Evolutionary conservation across 2,888 invertebrate species (phyloP).

Genomic region (Monoplex corrugatus): DNA sequence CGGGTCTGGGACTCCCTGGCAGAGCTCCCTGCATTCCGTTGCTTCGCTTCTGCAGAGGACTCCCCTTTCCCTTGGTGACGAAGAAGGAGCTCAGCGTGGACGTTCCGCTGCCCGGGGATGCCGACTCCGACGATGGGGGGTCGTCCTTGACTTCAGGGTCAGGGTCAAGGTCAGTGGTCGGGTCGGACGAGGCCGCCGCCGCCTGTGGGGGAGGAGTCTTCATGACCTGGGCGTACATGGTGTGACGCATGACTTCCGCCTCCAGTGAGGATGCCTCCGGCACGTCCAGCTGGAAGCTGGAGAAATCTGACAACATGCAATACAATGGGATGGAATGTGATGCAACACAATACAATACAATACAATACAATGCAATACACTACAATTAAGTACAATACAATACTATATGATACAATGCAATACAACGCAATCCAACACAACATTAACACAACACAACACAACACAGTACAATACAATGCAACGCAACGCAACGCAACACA

Average conservation of each 20-base stretch:
- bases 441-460: too few relatives aligned
- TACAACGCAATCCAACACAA: too few relatives aligned
- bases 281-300: not conserved
- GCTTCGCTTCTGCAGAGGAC: not conserved
- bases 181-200: not conserved
- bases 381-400: too few relatives aligned
- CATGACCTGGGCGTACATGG: slow-evolving; percentile 37
- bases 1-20: not conserved
- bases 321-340: not conserved
- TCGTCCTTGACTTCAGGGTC: not conserved
- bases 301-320: slow-evolving; percentile 9
- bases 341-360: not conserved
- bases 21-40: not conserved
- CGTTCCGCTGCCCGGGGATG: not conserved
- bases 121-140: not conserved
- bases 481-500: too few relatives aligned
- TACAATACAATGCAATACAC: not conserved
- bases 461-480: too few relatives aligned
- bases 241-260: not conserved
- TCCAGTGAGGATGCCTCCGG: not conserved
- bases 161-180: not conserved
- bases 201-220: not conserved
- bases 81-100: slow-evolving; percentile 27
- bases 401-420: too few relatives aligned
- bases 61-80: not conserved